phyloP scores from a whole-genome alignment of 2,888 invertebrate genomes.

The Leptinotarsa peninsularis region DNA sequence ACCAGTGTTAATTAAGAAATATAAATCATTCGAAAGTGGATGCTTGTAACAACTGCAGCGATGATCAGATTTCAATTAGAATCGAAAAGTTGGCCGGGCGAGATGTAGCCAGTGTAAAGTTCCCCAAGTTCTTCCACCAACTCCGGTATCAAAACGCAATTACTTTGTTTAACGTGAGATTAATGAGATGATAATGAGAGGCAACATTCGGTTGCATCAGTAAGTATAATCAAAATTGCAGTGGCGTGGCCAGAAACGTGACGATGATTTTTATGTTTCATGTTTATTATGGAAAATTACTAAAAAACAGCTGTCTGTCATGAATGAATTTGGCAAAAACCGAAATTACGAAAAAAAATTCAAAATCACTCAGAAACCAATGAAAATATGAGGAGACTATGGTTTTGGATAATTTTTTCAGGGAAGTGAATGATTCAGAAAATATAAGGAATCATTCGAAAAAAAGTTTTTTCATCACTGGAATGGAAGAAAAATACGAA shows the following conservation, averaged over 20 bases:
- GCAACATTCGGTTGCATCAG: slow-evolving; percentile 51
- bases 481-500: no score
- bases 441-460: no score
- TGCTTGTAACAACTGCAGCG: slow-evolving; percentile 21
- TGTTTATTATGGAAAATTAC: no score
- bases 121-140: slow-evolving; percentile 30
- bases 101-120: slow-evolving; percentile 28
- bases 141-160: slow-evolving; percentile 42
- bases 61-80: slow-evolving; percentile 33
- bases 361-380: no score
- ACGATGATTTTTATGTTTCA: not conserved
- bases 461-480: no score
- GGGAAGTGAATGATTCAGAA: no score
- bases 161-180: slow-evolving; percentile 49
- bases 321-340: no score
- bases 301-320: no score
- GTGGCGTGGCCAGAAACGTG: slow-evolving; percentile 21
- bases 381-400: no score
- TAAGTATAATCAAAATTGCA: slow-evolving; percentile 31
- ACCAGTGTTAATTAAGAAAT: slow-evolving; percentile 9
- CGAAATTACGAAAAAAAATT: no score
- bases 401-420: no score
- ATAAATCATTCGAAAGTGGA: slow-evolving; percentile 9
- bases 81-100: slow-evolving; percentile 21
- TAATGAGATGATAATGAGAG: slow-evolving; percentile 48